phyloP scores from a whole-genome alignment of 2,797 vertebrate species.

The Ptychobarbus kaznakovi region DNA sequence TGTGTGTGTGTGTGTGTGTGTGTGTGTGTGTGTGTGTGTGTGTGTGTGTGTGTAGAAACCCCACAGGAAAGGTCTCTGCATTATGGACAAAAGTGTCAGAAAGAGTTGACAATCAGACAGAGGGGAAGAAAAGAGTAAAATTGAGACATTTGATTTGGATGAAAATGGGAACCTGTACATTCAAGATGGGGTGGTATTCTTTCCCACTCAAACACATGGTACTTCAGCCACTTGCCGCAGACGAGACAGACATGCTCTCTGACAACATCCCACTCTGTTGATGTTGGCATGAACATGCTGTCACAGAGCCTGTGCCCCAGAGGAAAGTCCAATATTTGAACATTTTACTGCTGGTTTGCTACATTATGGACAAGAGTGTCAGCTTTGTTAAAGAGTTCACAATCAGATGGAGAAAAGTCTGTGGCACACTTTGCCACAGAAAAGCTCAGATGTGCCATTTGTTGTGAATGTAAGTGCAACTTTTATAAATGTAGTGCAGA shows the following conservation, averaged over 20 bases:
- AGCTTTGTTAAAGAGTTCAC: slow-evolving; percentile 62
- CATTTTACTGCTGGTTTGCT: slow-evolving; percentile 78
- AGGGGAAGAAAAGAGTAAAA: not conserved
- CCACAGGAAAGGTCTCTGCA: too few species aligned
- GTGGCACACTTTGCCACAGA: slow-evolving; percentile 30
- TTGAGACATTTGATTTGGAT: not conserved
- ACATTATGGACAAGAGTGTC: slow-evolving; percentile 69
- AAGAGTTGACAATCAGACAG: too few species aligned
- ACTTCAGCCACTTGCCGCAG: slow-evolving; percentile 74
- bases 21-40: too few species aligned
- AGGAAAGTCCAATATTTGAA: slow-evolving; percentile 86
- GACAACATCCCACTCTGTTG: slow-evolving; percentile 70
- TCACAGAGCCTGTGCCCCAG: slow-evolving; percentile 71
- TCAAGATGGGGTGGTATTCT: slow-evolving; percentile 18
- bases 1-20: too few species aligned
- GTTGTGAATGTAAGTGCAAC: slow-evolving; percentile 42
- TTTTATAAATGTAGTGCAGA: slow-evolving; percentile 50
- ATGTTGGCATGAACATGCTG: slow-evolving; percentile 72
- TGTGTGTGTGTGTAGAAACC: too few species aligned
- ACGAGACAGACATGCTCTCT: slow-evolving; percentile 76
- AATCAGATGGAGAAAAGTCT: slow-evolving; percentile 59
- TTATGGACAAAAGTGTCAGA: too few species aligned
- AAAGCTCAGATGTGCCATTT: slow-evolving; percentile 44
- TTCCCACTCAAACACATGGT: slow-evolving; percentile 64
- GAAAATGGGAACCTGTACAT: not conserved